Evolutionary conservation across 2,888 invertebrate species (phyloP), one percentile per base, ranked within the genome.

Genomic region (Leucophora obtusa): DNA sequence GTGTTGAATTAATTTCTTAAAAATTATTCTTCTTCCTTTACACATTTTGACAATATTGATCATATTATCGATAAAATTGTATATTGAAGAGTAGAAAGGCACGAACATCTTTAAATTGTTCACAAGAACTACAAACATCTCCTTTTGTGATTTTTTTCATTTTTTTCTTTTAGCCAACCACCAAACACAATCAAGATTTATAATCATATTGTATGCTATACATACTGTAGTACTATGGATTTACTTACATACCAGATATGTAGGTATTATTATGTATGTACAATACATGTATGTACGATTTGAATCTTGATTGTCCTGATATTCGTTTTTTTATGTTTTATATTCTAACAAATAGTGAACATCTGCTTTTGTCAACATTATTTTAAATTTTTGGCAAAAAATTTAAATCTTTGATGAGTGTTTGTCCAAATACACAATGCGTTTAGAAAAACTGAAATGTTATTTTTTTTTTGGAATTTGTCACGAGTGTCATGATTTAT

Each of bases 301-400:
- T 84, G 79, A 79, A 83, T 84, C 85, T 83, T 75, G 79, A 63
- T 79, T 70, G 72, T 77, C 72, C 65, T 70, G 75, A 71, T 82
- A 79, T 53, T 73, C 51, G 62, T 50, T 50, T 71, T 69, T 72
- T 66, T 76, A 75, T 28, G 14, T 54, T n/a, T 21, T 54, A 21
- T 24, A 21, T 24, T 9, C 68, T 60, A 68, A 60, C 54, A 43
- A 62, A 38, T 15, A 24, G 60, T 54, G 54, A 77, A 77, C 77
- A 77, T 77, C 77, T 77, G 77, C 77, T 77, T 71, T 54, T 71
- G 58, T 63, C 76, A 70, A 70, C 58, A 58, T 65, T 70, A 28
- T 28, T 62, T 53, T 28, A 28, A 35, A 53, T 58, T 65, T 56
- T 53, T 56, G 11, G 8, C 10, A 10, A 66, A 38, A 66, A 53